Evolutionary conservation across 2,888 invertebrate species (phyloP), one percentile per base, ranked within the genome.

Genomic region (Phaedon cochleariae): DNA sequence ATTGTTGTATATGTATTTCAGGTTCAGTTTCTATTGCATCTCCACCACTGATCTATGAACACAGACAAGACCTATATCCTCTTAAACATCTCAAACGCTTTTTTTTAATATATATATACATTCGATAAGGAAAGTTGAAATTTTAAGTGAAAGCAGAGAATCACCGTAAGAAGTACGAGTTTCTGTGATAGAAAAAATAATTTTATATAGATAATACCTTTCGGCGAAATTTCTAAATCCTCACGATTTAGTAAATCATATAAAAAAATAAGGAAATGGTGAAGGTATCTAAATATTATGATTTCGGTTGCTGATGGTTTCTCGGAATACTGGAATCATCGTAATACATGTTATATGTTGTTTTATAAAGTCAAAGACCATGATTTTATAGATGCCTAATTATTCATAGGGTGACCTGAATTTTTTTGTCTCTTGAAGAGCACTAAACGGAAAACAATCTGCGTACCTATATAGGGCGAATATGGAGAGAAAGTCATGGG

Each of bases 141-240:
- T 41, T n/a, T 41, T 12, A 41, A n/a, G 41, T 41, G 41, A 41
- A 41, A 41, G 41, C 41, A 41, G 15, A 41, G 41, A 41, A 41
- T n/a, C 41, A 41, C 41, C 12, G 41, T 12, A 15, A 41, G 41
- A 41, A 41, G 6, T 41, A 41, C 41, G 41, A n/a, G 34, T 34
- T 41, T 45, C 17, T 29, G 12, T 17, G 1, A 29, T 12, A 46
- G 41, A 68, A 66, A 65, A 69, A 71, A 58, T 69, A 64, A 67
- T 70, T 69, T 69, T 62, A 71, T 68, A 70, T 62, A 1, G 34
- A 61, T 22, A 68, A 63, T 65, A 72, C 74, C 78, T 79, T 77
- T 77, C 75, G 77, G 79, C 77, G 65, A 76, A 76, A 79, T 79
- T 78, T 79, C 77, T 78, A 77, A 74, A 70, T 67, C 68, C 65